A percentile compares a stretch with the other conserved stretches of the same genome.
phyloP scores from a whole-genome alignment of 1,140 invertebrate species.

The Epicauta chinensis region DNA sequence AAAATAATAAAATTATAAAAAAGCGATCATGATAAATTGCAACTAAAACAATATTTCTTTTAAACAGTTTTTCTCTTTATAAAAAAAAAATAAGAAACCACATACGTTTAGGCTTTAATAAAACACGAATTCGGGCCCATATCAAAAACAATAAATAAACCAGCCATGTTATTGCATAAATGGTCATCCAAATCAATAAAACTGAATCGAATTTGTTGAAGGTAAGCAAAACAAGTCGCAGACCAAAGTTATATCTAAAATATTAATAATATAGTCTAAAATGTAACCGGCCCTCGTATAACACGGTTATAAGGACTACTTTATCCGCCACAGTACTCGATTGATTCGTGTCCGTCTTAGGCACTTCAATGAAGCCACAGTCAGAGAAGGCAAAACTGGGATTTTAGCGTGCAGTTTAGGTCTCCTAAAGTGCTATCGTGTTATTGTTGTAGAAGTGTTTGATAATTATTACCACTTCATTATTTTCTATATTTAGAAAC shows the following conservation, averaged over 20 bases:
- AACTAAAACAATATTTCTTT: constrained; percentile 14
- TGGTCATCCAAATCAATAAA: constrained; percentile 50
- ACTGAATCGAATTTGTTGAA: constrained; percentile 53
- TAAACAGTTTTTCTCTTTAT: background rate
- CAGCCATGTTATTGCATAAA: constrained; percentile 47
- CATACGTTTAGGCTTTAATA: constrained; percentile 40
- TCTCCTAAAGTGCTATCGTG: too few species aligned
- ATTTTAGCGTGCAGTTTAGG: too few species aligned
- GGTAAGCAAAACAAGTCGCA: constrained; percentile 47
- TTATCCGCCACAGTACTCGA: too few species aligned
- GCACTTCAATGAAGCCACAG: too few species aligned
- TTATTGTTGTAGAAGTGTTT: too few species aligned
- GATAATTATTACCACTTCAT: too few species aligned
- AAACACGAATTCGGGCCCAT: constrained; percentile 45
- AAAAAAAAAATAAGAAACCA: background rate
- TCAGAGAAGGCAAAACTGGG: too few species aligned
- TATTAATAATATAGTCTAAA: background rate
- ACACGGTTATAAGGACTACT: too few species aligned
- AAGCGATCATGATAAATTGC: constrained; percentile 43
- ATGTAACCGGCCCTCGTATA: background rate
- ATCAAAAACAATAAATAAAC: constrained; percentile 50
- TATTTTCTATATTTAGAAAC: too few species aligned
- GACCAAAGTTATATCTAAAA: constrained; percentile 50
- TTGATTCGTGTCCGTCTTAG: too few species aligned
- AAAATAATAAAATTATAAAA: constrained; percentile 43